These are phyloP conservation scores for Hecatera dysodea DNA, from an alignment of 2,888 invertebrate species.

Conservation along the genomic window DNA sequence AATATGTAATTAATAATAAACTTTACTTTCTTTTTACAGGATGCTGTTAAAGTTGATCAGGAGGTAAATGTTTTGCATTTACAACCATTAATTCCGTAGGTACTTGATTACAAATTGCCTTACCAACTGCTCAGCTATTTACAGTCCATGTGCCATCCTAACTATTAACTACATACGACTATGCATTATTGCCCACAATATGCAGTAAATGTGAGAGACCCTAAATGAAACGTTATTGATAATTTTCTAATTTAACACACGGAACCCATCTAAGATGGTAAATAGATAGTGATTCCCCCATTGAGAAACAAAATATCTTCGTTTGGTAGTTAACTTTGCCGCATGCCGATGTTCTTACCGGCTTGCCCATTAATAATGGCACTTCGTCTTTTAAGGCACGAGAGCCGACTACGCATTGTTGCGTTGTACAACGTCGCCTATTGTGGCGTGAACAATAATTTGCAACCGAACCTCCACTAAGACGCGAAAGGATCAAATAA, in stretches of 20 bases:
- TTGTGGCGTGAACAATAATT: constrained; percentile 83
- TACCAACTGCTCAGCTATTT: constrained; percentile 3
- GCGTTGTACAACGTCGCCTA: constrained; percentile 75
- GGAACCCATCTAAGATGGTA: constrained; percentile 61
- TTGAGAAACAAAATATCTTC: constrained; percentile 74
- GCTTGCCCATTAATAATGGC: constrained; percentile 78
- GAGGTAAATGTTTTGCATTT: constrained; percentile 2
- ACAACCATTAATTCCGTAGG: constrained; percentile 8
- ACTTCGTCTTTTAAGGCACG: constrained; percentile 77
- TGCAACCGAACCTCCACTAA: constrained; percentile 79
- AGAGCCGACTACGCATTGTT: constrained; percentile 75
- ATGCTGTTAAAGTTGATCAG: background rate
- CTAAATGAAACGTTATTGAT: constrained; percentile 54
- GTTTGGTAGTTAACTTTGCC: constrained; percentile 70
- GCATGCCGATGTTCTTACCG: constrained; percentile 76
- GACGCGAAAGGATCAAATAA: constrained; percentile 82
- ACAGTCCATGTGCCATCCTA: background rate
- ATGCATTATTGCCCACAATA: constrained; percentile 2
- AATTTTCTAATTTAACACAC: constrained; percentile 58
- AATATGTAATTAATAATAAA: background rate
- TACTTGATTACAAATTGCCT: background rate
- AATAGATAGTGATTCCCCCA: constrained; percentile 70
- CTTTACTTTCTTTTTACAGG: background rate
- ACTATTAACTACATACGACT: constrained; percentile 1
- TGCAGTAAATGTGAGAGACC: constrained; percentile 21